These are phyloP conservation scores for Mesembrinibis cayennensis DNA, from an alignment of 2,113 vertebrate genomes.

Conservation along the genomic window DNA sequence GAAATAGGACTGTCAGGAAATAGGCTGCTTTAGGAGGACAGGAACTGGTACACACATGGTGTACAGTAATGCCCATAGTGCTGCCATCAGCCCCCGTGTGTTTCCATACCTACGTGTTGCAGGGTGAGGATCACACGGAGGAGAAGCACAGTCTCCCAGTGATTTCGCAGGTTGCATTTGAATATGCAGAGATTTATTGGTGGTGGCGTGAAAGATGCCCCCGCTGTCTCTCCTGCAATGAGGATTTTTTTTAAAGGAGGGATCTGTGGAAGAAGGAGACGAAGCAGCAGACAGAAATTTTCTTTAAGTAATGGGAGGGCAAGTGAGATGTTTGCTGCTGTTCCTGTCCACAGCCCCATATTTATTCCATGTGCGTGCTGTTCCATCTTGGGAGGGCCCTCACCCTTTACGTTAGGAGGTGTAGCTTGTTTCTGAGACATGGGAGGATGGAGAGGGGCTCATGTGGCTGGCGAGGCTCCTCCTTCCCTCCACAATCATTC, in stretches of 20 bases:
- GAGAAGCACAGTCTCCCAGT: rapidly evolving
- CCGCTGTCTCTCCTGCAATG: background rate
- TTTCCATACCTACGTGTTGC: background rate
- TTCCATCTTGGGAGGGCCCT: background rate
- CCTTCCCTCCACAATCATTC: background rate
- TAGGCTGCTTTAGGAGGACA: background rate
- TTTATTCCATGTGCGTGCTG: rapidly evolving
- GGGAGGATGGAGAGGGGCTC: background rate
- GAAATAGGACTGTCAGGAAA: background rate
- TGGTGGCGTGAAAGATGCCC: background rate
- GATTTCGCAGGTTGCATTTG: background rate
- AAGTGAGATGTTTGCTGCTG: background rate
- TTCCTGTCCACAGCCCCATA: rapidly evolving
- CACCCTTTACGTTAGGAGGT: background rate
- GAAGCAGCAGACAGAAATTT: background rate
- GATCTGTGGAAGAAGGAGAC: background rate
- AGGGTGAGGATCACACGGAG: background rate
- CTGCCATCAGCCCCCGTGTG: rapidly evolving
- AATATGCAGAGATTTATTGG: background rate
- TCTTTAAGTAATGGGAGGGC: background rate
- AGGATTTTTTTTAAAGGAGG: background rate
- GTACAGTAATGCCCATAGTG: background rate
- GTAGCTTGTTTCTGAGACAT: background rate
- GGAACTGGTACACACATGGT: background rate
- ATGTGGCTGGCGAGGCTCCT: rapidly evolving